Percentiles rank a stretch among this genome's conserved stretches.
Conservation (phyloP, 1,140 invertebrate genomes). For the Anastrepha ludens region DNA sequence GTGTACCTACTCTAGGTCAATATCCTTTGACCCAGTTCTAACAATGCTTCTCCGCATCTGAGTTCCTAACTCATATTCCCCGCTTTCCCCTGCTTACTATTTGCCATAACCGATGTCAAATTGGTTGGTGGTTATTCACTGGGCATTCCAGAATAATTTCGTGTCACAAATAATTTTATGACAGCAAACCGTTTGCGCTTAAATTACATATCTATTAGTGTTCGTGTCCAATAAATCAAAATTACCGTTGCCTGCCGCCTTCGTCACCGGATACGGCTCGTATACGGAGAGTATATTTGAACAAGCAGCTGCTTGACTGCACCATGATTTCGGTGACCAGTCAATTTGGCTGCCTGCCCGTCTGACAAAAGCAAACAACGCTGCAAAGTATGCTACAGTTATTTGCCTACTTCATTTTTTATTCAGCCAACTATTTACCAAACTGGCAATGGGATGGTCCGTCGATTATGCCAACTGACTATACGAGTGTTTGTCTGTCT, state of each 20-base stretch:
- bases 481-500: too few relatives aligned
- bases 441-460: background rate
- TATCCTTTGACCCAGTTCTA: constrained; percentile 42
- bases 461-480: background rate
- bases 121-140: constrained; percentile 18
- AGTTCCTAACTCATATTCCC: background rate
- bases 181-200: constrained; percentile 2
- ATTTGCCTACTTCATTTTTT: constrained; percentile 19
- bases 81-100: background rate
- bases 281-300: background rate
- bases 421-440: constrained; percentile 10
- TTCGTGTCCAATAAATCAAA: constrained; percentile 30
- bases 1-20: constrained; percentile 50
- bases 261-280: background rate
- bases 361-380: background rate
- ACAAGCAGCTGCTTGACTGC: constrained; percentile 27
- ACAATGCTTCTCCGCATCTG: constrained; percentile 21
- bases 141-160: background rate
- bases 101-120: constrained; percentile 19
- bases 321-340: background rate
- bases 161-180: constrained; percentile 37
- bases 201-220: constrained; percentile 36
- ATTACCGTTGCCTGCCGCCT: constrained; percentile 1
- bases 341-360: constrained; percentile 43
- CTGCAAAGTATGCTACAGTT: constrained; percentile 35